Conservation (phyloP, 2,888 invertebrate species). For the Criorhina ranunculi region DNA sequence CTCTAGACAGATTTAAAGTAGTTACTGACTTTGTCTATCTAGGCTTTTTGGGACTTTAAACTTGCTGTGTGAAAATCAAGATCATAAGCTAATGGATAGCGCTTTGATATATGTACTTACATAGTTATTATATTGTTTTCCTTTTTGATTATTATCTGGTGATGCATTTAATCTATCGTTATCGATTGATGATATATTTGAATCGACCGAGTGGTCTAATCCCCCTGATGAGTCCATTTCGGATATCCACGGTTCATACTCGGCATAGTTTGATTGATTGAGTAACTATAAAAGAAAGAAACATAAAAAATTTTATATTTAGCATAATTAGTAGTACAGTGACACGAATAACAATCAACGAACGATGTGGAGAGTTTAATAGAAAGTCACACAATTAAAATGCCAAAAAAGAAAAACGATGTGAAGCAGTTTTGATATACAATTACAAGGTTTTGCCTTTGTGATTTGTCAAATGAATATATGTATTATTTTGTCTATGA, state of each 20-base stretch:
- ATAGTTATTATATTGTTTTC: constrained; percentile 79
- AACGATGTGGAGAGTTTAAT: constrained; percentile 37
- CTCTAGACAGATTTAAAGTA: too few relatives aligned
- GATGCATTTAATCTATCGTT: constrained; percentile 82
- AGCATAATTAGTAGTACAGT: too few relatives aligned
- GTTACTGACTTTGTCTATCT: too few relatives aligned
- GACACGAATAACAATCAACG: too few relatives aligned
- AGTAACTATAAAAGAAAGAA: constrained; percentile 79
- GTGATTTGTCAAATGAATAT: background rate
- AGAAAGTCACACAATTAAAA: constrained; percentile 43
- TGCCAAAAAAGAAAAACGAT: constrained; percentile 39
- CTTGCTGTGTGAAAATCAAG: too few relatives aligned
- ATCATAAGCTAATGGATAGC: too few relatives aligned
- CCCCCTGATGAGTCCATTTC: constrained; percentile 83
- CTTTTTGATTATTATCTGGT: constrained; percentile 80
- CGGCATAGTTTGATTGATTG: constrained; percentile 83
- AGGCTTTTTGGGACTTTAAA: too few relatives aligned
- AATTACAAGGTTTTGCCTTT: constrained; percentile 7
- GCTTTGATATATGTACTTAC: constrained; percentile 77
- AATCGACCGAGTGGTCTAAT: constrained; percentile 83
- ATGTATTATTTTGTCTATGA: constrained; percentile 16
- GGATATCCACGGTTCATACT: constrained; percentile 83
- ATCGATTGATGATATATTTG: constrained; percentile 83
- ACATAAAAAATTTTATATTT: constrained; percentile 41
- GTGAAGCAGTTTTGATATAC: constrained; percentile 47